Conservation (phyloP, 1,140 invertebrate species). For the Leptopilina boulardi region DNA sequence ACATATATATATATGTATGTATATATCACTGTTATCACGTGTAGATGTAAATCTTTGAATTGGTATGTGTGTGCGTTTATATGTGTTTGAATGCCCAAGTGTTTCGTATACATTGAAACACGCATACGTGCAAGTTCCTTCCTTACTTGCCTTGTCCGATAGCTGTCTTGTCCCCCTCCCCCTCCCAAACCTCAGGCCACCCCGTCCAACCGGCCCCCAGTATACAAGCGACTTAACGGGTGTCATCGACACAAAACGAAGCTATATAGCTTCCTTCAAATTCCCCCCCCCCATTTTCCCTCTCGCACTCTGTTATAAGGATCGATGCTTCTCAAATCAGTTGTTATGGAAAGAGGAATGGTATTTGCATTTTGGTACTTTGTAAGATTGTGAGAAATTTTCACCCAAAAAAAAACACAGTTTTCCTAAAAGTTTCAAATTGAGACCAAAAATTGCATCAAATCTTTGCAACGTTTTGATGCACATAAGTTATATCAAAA, state of each 20-base stretch:
- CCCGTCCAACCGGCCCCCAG: slow-evolving; percentile 41
- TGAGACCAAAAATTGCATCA: too few relatives aligned
- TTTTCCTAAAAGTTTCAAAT: too few relatives aligned
- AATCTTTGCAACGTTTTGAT: too few relatives aligned
- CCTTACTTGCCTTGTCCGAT: slow-evolving; percentile 63
- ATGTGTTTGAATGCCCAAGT: not conserved
- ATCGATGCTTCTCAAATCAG: slow-evolving; percentile 26
- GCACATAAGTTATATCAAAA: too few relatives aligned
- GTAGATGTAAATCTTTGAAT: slow-evolving; percentile 49
- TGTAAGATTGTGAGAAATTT: slow-evolving; percentile 1
- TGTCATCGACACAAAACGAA: slow-evolving; percentile 62
- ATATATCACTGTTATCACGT: slow-evolving; percentile 41
- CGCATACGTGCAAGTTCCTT: slow-evolving; percentile 60
- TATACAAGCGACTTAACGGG: slow-evolving; percentile 70
- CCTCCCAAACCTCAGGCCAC: too few relatives aligned
- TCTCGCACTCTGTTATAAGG: too few relatives aligned
- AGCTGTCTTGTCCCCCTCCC: slow-evolving; percentile 23
- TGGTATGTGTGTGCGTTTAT: not conserved
- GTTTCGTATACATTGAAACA: slow-evolving; percentile 38
- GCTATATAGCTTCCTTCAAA: slow-evolving; percentile 47
- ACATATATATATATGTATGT: not conserved
- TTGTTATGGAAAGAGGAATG: not conserved
- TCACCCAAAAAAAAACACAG: too few relatives aligned
- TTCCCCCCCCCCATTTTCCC: slow-evolving; percentile 10
- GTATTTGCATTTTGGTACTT: slow-evolving; percentile 16